phyloP scores from a whole-genome alignment of 1,140 invertebrate genomes.

The Steinernema khuongi region DNA sequence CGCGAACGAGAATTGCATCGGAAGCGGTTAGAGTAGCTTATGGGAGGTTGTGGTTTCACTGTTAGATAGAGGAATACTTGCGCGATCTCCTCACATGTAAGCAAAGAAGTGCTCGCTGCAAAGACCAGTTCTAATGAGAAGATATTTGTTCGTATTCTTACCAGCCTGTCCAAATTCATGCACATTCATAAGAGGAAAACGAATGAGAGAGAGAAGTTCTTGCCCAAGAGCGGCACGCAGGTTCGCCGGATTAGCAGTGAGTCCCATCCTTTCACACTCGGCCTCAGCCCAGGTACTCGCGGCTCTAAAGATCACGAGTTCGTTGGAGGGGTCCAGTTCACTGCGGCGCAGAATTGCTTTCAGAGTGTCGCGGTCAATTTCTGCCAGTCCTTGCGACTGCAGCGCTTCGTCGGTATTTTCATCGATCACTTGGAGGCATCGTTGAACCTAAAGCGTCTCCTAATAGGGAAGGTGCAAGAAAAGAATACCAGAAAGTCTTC shows the following conservation, averaged over 20 bases:
- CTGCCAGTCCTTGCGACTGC: neutral
- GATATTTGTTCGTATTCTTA: neutral
- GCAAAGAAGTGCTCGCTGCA: neutral
- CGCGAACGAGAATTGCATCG: neutral
- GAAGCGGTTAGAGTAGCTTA: neutral
- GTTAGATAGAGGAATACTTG: conserved; percentile 1
- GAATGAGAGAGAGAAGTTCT: neutral
- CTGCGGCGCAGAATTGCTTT: neutral
- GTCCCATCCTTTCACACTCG: neutral
- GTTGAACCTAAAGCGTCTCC: neutral
- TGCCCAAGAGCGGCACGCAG: neutral
- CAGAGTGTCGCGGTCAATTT: conserved; percentile 4
- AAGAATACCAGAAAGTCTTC: conserved; percentile 12
- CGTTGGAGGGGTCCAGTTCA: neutral
- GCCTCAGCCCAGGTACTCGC: neutral
- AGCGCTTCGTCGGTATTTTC: neutral
- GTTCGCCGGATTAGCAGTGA: neutral
- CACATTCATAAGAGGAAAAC: neutral
- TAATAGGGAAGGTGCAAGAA: neutral
- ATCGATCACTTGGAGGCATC: neutral
- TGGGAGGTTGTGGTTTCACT: neutral
- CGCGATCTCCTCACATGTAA: neutral
- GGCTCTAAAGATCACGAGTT: neutral
- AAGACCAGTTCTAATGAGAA: neutral
- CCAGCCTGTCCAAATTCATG: conserved; percentile 2